Base-by-base conservation (phyloP, 1,140 invertebrate species). In the Neodiprion pinetum region DNA sequence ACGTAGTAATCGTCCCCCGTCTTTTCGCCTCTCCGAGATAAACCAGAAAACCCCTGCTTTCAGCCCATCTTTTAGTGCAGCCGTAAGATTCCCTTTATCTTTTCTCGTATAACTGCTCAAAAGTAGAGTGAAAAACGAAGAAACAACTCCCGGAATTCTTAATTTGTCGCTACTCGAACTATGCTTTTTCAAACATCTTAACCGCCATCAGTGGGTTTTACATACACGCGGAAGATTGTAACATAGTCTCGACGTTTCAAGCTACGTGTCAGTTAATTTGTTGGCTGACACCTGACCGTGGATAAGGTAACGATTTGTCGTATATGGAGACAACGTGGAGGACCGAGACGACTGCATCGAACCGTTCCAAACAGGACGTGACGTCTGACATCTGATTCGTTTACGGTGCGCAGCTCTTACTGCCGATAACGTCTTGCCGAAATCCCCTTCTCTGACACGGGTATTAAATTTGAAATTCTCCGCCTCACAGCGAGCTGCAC, bases 381-480 rank as follows among this genome's bases (percentile, higher is more conserved):
- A 61, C 53, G 53, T 61, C 53, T 61, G 53, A 61, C 8, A 61
- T 61, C 53, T 17, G 53, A 61, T 61, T 61, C 53, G 53, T 61
- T 61, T 61, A 61, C n/a, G n/a, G 11, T 17, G n/a, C 53, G n/a
- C 53, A 61, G 53, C 53, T 61, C 28, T 2, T 61, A 61, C n/a
- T 5, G 11, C 5, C 53, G 53, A 61, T 61, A 61, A 61, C 53
- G 53, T 61, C 53, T 61, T 61, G n/a, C 53, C 11, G 53, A 61
- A 61, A 61, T 17, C 9, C n/a, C 28, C 28, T 12, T 14, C 53
- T 61, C 53, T 61, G 53, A 61, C 53, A 61, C 11, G 53, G 53
- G 53, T 61, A 8, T 61, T 61, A 61, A 61, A 61, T 61, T 61
- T 61, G 53, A 61, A 61, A 61, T 61, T 61, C 53, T 61, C 53